Evolutionary conservation across 2,888 invertebrate genomes (phyloP), one percentile per base, ranked within the genome.

Genomic region (Vannuccia rotundouncinata): DNA sequence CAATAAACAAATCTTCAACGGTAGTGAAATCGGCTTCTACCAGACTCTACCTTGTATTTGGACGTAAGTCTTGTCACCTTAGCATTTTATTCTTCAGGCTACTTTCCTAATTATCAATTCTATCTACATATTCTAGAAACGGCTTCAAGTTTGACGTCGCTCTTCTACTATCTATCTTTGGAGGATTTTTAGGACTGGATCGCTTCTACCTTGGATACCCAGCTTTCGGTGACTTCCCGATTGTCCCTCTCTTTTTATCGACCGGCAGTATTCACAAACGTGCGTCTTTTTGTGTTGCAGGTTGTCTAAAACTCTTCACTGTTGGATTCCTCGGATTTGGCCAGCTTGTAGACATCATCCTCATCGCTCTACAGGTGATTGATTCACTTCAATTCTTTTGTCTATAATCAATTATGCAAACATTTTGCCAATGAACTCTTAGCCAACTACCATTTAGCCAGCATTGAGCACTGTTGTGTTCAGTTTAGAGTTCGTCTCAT

Each of bases 151-250:
- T 95, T 83, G 95, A 96, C 87, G 94, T 94, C 79, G 93, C 98
- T 0, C 89, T 99, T 74, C 89, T 98, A 45, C 90, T 99, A 1
- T 98, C 98, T 0, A 93, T 99, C 77, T 99, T 99, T 87, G 90
- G 98, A 81, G 99, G 99, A 30, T 95, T 97, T 94, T 95, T 99
- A 89, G 99, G 99, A 25, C 91, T 94, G 29, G 99, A 99, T 87
- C 90, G 99, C 82, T 97, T 99, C 89, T 99, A 99, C 86, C 90
- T 99, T n/a, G 99, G 99, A 30, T 98, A 98, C 88, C 95, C 95
- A 79, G 97, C 95, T 0, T 91, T 98, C 83, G 98, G 90, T 88
- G 82, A 83, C 83, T 80, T 45, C 45, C 17, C 10, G 17, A 17
- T 45, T 45, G 10, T 45, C 45, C 17, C 45, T 45, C 45, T 45